A percentile compares a stretch with the other conserved stretches of the same genome.
Conservation (phyloP, 1,140 invertebrate species). For the Sycobia sp. region DNA sequence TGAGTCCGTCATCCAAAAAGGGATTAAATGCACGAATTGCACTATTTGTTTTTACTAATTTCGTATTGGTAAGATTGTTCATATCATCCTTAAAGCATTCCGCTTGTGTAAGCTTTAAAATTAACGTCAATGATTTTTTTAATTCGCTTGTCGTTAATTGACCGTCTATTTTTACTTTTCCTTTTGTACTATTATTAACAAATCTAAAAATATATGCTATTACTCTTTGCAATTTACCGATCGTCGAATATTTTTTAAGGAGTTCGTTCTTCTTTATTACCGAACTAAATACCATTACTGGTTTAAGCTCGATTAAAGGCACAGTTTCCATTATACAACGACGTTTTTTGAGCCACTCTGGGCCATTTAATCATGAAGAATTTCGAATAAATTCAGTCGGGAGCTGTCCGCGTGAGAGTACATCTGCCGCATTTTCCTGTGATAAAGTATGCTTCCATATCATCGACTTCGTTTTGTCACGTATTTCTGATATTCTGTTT, state of each 20-base stretch:
- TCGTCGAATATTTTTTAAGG: background rate
- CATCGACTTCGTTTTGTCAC: background rate
- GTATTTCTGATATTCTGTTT: conserved; percentile 9
- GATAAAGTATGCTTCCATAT: background rate
- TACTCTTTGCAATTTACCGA: background rate
- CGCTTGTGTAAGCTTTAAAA: background rate
- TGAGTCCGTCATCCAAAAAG: background rate
- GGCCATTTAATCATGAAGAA: background rate
- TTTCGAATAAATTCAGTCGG: background rate
- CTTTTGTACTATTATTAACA: background rate
- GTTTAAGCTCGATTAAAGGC: background rate
- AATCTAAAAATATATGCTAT: background rate
- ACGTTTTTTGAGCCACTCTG: background rate
- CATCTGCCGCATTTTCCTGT: background rate
- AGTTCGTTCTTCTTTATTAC: background rate
- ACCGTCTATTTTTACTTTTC: background rate
- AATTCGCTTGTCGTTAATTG: background rate
- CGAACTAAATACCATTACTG: background rate
- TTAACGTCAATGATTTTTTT: background rate
- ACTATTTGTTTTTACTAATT: background rate
- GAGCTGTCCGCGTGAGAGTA: background rate
- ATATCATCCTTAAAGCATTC: too few species aligned
- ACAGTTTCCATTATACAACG: background rate
- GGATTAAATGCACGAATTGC: background rate
- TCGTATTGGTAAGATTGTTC: background rate